Base-by-base conservation (phyloP, 2,888 invertebrate genomes). In the Meghimatium bilineatum region DNA sequence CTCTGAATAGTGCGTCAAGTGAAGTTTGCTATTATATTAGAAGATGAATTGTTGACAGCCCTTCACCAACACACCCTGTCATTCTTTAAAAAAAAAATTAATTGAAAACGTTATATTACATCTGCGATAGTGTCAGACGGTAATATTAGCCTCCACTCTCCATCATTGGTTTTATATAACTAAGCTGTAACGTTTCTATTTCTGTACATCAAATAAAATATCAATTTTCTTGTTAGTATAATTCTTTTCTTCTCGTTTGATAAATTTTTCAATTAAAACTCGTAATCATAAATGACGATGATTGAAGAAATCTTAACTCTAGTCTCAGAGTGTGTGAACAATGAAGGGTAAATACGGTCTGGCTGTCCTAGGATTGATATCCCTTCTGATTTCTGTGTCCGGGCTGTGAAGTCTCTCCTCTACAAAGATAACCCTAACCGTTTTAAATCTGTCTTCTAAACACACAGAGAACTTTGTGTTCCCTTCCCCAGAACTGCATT, bases 401-500 rank as follows among this genome's bases (percentile, higher is more conserved):
- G 2, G 17, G 14, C 34, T 34, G 32, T 34, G 29, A 67, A 67
- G 29, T 67, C 32, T 67, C 34, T 67, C 34, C 34, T 34, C 1
- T 23, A 32, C 67, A 67, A 34, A 34, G 34, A 34, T 34, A 34
- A 20, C 67, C 8, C 12, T 12, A 32, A 32, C 3, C 29, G 1
- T 67, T 67, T 34, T 34, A 20, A 67, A 67, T 67, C 67, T 67
- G 32, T 67, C 67, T 34, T 67, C 67, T 67, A 67, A 67, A 67
- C 67, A 67, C 67, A 67, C 34, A 32, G 12, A 34, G 34, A 29
- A 32, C 29, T 67, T 67, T 67, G 12, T 34, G 29, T 67, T 67
- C 12, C 20, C 29, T 10, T 14, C 67, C 17, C 1, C 34, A 67
- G 34, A 29, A 34, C 23, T 29, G 34, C 14, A 67, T 67, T 67